Evolutionary conservation across 1,140 invertebrate genomes (phyloP).

Genomic region (Steinernema feltiae): DNA sequence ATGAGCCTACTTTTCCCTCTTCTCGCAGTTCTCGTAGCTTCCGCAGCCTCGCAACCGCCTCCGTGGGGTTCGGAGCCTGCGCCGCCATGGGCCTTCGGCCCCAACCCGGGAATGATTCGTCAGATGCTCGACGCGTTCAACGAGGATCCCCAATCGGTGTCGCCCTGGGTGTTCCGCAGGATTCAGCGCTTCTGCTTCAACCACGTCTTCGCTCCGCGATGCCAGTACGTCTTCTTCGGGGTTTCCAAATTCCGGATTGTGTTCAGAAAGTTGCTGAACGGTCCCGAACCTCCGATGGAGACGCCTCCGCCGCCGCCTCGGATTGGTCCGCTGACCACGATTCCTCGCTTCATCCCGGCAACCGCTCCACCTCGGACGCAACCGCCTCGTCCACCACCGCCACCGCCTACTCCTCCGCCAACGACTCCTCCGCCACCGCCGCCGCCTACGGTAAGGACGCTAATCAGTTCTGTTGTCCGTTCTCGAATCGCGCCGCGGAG

Average conservation of each 20-base stretch:
- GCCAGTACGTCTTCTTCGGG: not conserved
- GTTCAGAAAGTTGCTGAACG: not conserved
- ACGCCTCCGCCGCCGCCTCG: not conserved
- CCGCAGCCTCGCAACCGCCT: not conserved
- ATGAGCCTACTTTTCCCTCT: not conserved
- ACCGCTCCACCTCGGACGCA: not conserved
- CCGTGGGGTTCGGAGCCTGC: not conserved
- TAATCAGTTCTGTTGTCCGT: not conserved
- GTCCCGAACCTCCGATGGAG: not conserved
- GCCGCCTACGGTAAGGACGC: not conserved
- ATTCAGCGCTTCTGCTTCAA: constrained; percentile 1
- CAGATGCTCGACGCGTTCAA: not conserved
- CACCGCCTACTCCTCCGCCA: not conserved
- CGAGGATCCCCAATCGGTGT: not conserved
- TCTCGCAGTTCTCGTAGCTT: not conserved
- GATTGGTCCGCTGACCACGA: too few species aligned
- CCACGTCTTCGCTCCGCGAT: not conserved
- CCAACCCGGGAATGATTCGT: not conserved
- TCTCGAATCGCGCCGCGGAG: not conserved
- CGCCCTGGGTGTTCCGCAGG: not conserved
- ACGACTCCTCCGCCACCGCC: not conserved
- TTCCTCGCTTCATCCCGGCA: too few species aligned
- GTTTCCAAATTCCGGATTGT: not conserved
- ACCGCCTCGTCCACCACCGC: not conserved
- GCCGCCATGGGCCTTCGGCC: not conserved